Evolutionary conservation across 2,888 invertebrate species (phyloP), one percentile per base, ranked within the genome.

Genomic region (Eulithis prunata): DNA sequence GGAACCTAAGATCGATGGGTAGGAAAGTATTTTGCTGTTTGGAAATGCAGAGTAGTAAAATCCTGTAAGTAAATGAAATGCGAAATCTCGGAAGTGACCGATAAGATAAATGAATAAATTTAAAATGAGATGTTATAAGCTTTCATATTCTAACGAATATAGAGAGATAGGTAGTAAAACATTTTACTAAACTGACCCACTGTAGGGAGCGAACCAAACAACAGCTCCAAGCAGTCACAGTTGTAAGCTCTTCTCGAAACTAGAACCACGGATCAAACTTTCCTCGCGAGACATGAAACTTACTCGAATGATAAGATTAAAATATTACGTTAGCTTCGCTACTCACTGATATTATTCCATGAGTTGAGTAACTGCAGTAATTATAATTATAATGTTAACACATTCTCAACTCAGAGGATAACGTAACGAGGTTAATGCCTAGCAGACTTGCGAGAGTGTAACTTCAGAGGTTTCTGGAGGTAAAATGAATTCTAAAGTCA

Each of bases 301-400:
- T 86, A 85, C 87, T 85, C 88, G 82, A 75, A 86, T 84, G 89
- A 90, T 90, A 89, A 90, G 89, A 90, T 91, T 91, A 90, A 89
- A 90, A 90, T 89, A 88, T 90, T 88, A 89, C 86, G 84, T 84
- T 79, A 83, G 78, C 87, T 87, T 81, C 80, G 75, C 82, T 79
- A 87, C 85, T 87, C 78, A 75, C 78, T 72, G 79, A 84, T 83
- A 84, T 84, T 81, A 82, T 80, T 81, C 77, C 75, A 75, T 71
- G 73, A 79, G 76, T 78, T 71, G 72, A 78, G 76, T 78, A 75
- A 81, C 75, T 78, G 72, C 76, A 81, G 76, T 82, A 81, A 73
- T 81, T 81, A 69, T 45, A 69, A 69, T 79, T 77, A 78, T 81
- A 78, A 79, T 79, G 78, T 78, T 78, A 77, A 78, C 78, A 80